Conservation (phyloP, 2,113 vertebrate species). For the Nanorana parkeri region DNA sequence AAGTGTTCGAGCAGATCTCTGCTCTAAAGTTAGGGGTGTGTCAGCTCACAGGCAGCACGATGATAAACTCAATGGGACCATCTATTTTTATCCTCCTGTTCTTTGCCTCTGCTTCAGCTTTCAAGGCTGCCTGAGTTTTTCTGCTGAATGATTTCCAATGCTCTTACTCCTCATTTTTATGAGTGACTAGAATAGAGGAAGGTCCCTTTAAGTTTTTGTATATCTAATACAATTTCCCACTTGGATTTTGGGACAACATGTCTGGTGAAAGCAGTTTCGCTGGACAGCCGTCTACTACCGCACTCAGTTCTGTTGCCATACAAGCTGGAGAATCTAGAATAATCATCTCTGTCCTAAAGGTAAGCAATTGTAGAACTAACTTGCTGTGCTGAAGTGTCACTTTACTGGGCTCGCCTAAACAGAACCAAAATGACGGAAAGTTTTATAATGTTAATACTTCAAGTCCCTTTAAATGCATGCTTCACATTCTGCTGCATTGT, state of each 20-base stretch:
- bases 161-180: slow-evolving; percentile 59
- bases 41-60: slow-evolving; percentile 69
- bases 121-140: slow-evolving; percentile 70
- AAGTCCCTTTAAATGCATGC: too few species aligned
- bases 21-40: slow-evolving; percentile 82
- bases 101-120: slow-evolving; percentile 77
- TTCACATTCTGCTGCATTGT: background rate
- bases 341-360: slow-evolving; percentile 83
- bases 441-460: too few species aligned
- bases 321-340: slow-evolving; percentile 82
- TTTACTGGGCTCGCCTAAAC: too few species aligned
- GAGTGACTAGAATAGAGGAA: slow-evolving; percentile 55
- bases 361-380: slow-evolving; percentile 65
- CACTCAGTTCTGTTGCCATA: slow-evolving; percentile 83
- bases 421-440: too few species aligned
- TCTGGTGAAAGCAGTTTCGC: slow-evolving; percentile 64
- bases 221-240: slow-evolving; percentile 44
- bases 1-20: slow-evolving; percentile 69
- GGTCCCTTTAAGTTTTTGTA: background rate
- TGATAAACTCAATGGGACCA: slow-evolving; percentile 84
- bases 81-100: slow-evolving; percentile 89
- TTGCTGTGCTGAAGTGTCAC: background rate
- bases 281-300: slow-evolving; percentile 72
- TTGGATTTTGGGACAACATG: slow-evolving; percentile 66
- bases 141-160: slow-evolving; percentile 70